Conservation (phyloP, 2,797 vertebrate species). For the Scarus forsteni region DNA sequence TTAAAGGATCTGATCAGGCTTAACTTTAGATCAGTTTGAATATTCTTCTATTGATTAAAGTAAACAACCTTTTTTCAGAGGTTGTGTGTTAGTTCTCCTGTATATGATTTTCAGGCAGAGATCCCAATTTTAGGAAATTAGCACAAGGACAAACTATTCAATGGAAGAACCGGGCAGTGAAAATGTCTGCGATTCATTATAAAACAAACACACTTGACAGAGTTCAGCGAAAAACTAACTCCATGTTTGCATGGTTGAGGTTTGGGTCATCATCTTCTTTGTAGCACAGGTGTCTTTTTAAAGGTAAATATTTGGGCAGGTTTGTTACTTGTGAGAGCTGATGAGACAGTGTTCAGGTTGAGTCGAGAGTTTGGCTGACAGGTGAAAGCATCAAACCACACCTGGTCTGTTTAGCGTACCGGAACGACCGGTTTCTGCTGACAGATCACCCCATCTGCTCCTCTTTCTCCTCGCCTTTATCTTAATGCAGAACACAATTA, state of each 20-base stretch:
- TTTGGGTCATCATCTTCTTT: slow-evolving; percentile 7
- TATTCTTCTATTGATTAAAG: too few species aligned
- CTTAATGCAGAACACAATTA: not conserved
- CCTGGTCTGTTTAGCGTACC: slow-evolving; percentile 47
- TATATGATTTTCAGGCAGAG: too few species aligned
- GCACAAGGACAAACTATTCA: not conserved
- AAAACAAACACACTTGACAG: not conserved
- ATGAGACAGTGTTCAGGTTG: slow-evolving; percentile 29
- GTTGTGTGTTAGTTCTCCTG: too few species aligned
- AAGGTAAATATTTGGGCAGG: slow-evolving; percentile 24
- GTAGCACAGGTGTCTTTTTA: slow-evolving; percentile 30
- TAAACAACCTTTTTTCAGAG: too few species aligned
- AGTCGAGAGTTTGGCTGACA: slow-evolving; percentile 23
- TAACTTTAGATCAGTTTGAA: too few species aligned
- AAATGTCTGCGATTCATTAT: slow-evolving; percentile 1
- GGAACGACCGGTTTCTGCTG: slow-evolving; percentile 60
- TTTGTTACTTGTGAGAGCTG: slow-evolving; percentile 39
- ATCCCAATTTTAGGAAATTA: too few species aligned
- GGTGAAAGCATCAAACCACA: slow-evolving; percentile 49
- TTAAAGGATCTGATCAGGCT: too few species aligned
- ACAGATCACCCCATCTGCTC: slow-evolving; percentile 39
- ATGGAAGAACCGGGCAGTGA: slow-evolving; percentile 1
- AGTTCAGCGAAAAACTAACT: not conserved
- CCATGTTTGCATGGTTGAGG: not conserved
- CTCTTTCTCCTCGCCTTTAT: not conserved